Conservation (phyloP, 64 coral and sea anemone species). For the Actinia tenebrosa region DNA sequence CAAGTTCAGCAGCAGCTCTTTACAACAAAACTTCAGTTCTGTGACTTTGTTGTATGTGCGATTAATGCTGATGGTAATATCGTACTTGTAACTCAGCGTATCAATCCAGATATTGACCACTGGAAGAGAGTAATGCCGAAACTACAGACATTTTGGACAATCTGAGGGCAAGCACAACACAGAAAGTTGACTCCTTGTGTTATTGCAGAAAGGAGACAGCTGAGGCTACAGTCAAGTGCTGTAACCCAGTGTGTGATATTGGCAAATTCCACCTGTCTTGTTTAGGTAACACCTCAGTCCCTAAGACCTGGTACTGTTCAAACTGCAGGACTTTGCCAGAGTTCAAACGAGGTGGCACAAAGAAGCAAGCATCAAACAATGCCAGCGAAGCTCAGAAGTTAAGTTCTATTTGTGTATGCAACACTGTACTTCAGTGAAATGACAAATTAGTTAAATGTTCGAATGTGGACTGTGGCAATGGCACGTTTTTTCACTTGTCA, state of each 20-base stretch:
- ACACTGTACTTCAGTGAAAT: too few species aligned
- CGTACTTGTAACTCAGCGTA: constrained; percentile 11
- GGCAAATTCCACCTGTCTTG: constrained; percentile 35
- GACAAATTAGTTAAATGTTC: too few species aligned
- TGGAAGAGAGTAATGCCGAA: constrained; percentile 42
- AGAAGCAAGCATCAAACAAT: too few species aligned
- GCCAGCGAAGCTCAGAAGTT: too few species aligned
- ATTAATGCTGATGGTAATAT: background rate
- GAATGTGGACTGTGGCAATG: too few species aligned
- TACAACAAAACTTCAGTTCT: background rate
- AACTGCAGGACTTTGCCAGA: background rate
- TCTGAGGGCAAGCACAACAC: constrained; percentile 48
- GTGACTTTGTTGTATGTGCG: constrained; percentile 64
- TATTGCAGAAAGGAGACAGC: constrained; percentile 47
- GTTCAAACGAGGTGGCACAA: too few species aligned
- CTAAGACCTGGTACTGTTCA: constrained; percentile 27
- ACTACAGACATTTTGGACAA: constrained; percentile 43
- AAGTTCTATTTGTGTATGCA: too few species aligned
- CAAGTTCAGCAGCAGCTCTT: constrained; percentile 48
- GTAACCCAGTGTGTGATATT: constrained; percentile 50
- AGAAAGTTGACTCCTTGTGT: constrained; percentile 23
- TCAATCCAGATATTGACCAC: constrained; percentile 40
- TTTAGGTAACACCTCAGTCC: constrained; percentile 15
- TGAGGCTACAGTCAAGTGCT: constrained; percentile 43
- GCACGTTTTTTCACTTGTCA: too few species aligned